These are phyloP conservation scores for Squalus acanthias DNA, from an alignment of 2,797 vertebrate species.

Conservation along the genomic window DNA sequence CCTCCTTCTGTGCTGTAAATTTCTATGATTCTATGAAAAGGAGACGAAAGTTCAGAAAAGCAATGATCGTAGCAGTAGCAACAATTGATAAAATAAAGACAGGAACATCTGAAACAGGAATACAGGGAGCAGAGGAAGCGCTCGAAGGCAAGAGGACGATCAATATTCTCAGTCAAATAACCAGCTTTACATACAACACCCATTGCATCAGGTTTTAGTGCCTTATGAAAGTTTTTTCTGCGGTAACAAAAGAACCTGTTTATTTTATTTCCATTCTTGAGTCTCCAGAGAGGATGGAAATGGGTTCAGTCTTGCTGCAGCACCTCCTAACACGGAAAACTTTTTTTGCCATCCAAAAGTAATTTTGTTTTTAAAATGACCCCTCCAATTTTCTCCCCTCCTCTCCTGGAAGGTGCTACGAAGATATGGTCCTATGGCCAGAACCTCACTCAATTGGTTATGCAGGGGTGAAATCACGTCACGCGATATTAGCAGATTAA, in stretches of 20 bases:
- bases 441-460: too few relatives aligned
- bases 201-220: background rate
- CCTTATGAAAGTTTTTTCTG: background rate
- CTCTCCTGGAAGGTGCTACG: background rate
- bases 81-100: background rate
- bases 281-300: background rate
- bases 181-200: background rate
- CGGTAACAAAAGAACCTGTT: background rate
- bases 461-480: too few relatives aligned
- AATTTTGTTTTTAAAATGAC: background rate
- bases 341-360: background rate
- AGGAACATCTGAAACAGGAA: background rate
- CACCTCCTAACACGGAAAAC: background rate
- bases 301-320: background rate
- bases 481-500: too few relatives aligned
- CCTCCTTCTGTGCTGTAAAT: too few relatives aligned
- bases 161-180: background rate
- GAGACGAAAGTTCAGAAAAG: background rate
- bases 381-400: background rate
- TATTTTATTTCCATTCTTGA: background rate
- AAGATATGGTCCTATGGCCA: background rate
- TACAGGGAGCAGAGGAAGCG: background rate
- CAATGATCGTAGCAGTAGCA: background rate
- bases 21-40: background rate
- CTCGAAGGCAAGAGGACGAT: background rate